Conservation (phyloP, 2,113 vertebrate genomes). For the Stomatorhinus ivindoensis region DNA sequence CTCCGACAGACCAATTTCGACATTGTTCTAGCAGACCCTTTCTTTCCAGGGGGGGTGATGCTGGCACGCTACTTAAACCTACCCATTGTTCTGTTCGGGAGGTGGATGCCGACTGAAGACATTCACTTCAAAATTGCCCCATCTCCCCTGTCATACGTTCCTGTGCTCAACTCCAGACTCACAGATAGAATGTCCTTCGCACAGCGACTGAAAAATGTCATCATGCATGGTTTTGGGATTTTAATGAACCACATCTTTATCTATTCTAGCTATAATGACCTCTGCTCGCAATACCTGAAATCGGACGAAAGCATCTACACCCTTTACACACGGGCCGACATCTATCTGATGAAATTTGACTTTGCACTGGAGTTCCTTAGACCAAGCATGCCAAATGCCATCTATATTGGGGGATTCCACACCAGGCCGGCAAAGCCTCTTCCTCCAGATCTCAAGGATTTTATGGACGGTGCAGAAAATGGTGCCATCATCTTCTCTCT, state of each 20-base stretch:
- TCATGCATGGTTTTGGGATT: constrained; percentile 11
- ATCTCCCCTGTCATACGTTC: constrained; percentile 34
- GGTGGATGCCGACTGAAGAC: constrained; percentile 33
- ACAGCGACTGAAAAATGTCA: constrained; percentile 27
- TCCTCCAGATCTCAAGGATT: constrained; percentile 44
- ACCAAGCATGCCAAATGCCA: constrained; percentile 54
- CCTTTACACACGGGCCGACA: constrained; percentile 42
- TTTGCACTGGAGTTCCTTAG: constrained; percentile 53
- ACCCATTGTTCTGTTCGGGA: constrained; percentile 31
- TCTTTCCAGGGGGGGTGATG: constrained; percentile 28
- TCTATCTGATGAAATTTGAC: constrained; percentile 53
- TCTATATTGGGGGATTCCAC: constrained; percentile 58
- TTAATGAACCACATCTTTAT: constrained; percentile 6
- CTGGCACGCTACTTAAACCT: constrained; percentile 31
- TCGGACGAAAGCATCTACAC: constrained; percentile 20
- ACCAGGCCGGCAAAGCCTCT: constrained; percentile 41
- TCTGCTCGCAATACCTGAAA: constrained; percentile 28
- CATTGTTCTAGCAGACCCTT: constrained; percentile 32
- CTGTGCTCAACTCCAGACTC: constrained; percentile 28
- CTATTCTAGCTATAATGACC: constrained; percentile 25
- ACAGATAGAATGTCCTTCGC: constrained; percentile 35
- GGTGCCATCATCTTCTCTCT: constrained; percentile 51
- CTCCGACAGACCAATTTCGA: constrained; percentile 27
- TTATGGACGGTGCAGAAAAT: constrained; percentile 48
- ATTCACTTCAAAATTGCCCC: constrained; percentile 32